These are phyloP conservation scores for Hyla sarda DNA, from an alignment of 2,113 vertebrate genomes.

Conservation along the genomic window DNA sequence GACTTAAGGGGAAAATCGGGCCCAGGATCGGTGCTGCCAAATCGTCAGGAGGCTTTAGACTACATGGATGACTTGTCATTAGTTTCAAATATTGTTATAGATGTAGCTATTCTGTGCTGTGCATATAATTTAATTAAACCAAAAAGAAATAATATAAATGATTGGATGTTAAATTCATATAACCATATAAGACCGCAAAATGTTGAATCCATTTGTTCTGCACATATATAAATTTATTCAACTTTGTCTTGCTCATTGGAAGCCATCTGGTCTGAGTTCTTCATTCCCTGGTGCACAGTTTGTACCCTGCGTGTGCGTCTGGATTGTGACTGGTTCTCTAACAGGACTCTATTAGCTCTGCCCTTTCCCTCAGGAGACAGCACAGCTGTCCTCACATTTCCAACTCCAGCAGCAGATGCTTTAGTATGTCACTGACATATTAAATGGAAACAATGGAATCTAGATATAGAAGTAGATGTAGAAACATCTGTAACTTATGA, in stretches of 20 bases:
- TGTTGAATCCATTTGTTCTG: not conserved
- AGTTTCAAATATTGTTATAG: no score
- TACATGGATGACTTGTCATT: no score
- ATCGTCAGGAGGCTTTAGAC: no score
- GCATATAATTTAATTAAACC: no score
- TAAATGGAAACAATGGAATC: not conserved
- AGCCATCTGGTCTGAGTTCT: not conserved
- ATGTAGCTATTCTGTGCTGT: no score
- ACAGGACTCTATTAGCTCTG: not conserved
- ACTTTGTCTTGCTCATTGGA: not conserved
- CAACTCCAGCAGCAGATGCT: slow-evolving; percentile 22
- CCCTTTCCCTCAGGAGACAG: slow-evolving; percentile 3
- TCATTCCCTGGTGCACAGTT: not conserved
- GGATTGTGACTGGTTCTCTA: slow-evolving; percentile 3
- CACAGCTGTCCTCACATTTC: not conserved
- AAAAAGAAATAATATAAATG: not conserved
- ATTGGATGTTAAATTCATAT: not conserved
- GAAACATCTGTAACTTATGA: slow-evolving; percentile 8
- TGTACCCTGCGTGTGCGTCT: not conserved
- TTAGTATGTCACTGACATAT: not conserved
- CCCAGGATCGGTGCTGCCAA: no score
- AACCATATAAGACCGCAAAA: not conserved
- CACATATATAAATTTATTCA: not conserved
- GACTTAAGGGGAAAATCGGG: no score
- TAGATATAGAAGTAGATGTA: not conserved